Percentiles rank a stretch among this genome's conserved stretches.
Conservation (phyloP, 2,113 vertebrate genomes). For the Grantiella picta region DNA sequence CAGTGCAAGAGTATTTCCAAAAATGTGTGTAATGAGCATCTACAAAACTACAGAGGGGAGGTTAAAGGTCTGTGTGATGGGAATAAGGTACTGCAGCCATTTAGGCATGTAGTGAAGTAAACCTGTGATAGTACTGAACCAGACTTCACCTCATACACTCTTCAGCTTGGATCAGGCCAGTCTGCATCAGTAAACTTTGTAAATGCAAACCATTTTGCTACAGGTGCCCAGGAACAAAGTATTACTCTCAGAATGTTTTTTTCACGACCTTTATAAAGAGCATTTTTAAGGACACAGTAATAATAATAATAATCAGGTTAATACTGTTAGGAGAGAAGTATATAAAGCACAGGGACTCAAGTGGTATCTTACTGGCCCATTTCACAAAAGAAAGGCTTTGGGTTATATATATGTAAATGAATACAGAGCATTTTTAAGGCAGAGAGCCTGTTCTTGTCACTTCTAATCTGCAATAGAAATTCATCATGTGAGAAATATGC, state of each 20-base stretch:
- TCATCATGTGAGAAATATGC: constrained; percentile 44
- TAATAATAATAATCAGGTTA: neutral
- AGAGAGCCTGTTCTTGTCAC: constrained; percentile 33
- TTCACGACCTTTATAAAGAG: neutral
- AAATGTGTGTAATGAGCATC: accelerated
- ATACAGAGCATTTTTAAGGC: constrained; percentile 10
- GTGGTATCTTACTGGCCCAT: neutral
- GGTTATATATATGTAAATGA: constrained; percentile 48
- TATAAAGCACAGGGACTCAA: neutral
- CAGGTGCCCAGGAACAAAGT: neutral
- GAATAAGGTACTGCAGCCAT: neutral
- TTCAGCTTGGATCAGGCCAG: neutral
- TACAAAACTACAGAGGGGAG: neutral
- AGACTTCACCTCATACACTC: neutral
- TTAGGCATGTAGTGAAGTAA: accelerated
- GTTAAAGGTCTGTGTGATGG: neutral
- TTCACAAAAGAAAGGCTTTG: neutral
- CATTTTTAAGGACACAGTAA: neutral
- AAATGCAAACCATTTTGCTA: neutral
- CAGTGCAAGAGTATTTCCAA: neutral
- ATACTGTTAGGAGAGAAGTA: neutral
- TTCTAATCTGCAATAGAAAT: constrained; percentile 47
- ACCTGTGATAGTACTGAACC: neutral
- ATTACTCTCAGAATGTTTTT: neutral
- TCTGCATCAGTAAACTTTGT: neutral